Evolutionary conservation across 2,113 vertebrate species (phyloP).

Genomic region (Strix uralensis): DNA sequence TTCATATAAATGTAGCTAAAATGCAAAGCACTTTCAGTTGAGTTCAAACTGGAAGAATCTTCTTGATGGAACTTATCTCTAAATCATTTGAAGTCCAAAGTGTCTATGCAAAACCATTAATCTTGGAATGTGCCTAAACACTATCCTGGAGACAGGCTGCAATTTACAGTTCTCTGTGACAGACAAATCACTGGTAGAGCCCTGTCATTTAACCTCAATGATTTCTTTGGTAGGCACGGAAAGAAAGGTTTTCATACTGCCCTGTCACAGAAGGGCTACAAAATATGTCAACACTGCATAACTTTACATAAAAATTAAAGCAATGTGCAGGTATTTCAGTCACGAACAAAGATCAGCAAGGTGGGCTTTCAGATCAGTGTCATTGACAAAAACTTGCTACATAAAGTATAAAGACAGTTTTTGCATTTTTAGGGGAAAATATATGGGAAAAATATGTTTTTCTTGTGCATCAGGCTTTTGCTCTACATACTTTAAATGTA

Average conservation of each 20-base stretch:
- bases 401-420: not conserved
- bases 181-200: constrained; percentile 68
- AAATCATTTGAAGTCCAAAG: constrained; percentile 71
- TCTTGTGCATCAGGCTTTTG: not conserved
- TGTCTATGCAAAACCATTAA: constrained; percentile 81
- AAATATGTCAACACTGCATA: constrained; percentile 65
- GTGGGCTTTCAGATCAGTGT: constrained; percentile 40
- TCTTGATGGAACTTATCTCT: constrained; percentile 67
- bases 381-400: not conserved
- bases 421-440: not conserved
- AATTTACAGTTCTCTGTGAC: constrained; percentile 74
- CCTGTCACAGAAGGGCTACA: constrained; percentile 61
- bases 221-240: constrained; percentile 64
- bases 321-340: constrained; percentile 25
- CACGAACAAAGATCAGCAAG: constrained; percentile 39
- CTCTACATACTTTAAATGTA: not conserved
- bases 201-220: constrained; percentile 72
- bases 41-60: constrained; percentile 54
- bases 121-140: constrained; percentile 78
- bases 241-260: constrained; percentile 58
- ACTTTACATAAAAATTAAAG: constrained; percentile 67
- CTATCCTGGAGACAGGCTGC: constrained; percentile 73
- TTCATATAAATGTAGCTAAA: not conserved
- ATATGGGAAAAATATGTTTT: not conserved
- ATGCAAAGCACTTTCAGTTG: constrained; percentile 28